These are phyloP conservation scores for Ornithorhynchus anatinus DNA, from an alignment of 2,113 vertebrate genomes.

Conservation along the genomic window DNA sequence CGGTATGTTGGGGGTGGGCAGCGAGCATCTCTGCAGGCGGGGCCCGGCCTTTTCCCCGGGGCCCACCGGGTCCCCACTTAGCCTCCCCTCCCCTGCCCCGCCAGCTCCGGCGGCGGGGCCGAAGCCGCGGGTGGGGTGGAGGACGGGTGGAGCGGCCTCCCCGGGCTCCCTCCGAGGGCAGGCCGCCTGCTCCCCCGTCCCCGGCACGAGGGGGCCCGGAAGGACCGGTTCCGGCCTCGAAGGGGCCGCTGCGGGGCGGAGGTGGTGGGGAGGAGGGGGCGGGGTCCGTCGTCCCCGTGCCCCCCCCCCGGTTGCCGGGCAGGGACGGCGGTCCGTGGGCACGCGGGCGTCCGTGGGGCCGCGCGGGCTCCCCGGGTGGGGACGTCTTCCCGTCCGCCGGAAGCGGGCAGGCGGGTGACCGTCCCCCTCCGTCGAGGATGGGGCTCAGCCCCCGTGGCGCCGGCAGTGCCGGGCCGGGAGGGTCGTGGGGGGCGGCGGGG, in stretches of 20 bases:
- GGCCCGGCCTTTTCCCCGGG: too few species aligned
- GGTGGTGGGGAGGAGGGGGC: neutral
- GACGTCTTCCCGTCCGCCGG: fast-evolving
- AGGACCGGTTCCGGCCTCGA: neutral
- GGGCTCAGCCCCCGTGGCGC: too few species aligned
- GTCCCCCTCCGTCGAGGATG: too few species aligned
- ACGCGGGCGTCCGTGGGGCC: too few species aligned
- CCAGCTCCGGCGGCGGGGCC: too few species aligned
- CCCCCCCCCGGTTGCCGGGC: neutral
- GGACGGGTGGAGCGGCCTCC: neutral
- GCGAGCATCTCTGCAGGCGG: too few species aligned
- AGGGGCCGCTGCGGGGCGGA: too few species aligned
- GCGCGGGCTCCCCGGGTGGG: neutral
- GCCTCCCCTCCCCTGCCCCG: too few species aligned
- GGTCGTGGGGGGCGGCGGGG: neutral
- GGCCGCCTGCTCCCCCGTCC: neutral
- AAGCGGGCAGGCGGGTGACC: too few species aligned
- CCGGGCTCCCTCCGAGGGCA: neutral
- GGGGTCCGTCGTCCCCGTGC: neutral
- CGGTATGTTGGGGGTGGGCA: too few species aligned
- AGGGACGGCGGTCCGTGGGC: neutral
- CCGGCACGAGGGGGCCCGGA: neutral
- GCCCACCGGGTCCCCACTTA: too few species aligned
- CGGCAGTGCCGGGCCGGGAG: neutral
- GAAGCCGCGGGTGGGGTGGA: neutral